Percentiles rank a stretch among this genome's conserved stretches.
Conservation (phyloP, 2,888 invertebrate genomes). For the Coenonympha arcania region DNA sequence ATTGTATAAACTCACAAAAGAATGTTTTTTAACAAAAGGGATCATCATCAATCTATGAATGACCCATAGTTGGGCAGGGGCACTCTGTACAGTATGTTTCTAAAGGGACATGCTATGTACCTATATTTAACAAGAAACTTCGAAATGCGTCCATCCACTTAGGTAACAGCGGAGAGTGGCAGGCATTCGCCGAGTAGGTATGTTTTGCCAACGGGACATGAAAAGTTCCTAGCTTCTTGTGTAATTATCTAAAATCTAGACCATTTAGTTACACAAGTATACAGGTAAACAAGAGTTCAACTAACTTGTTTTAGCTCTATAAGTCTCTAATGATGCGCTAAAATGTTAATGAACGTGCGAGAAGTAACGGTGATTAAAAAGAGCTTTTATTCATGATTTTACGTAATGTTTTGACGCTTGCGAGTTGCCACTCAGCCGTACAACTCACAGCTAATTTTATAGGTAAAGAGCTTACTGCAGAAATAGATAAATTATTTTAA, state of each 20-base stretch:
- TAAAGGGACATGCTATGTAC: too few relatives aligned
- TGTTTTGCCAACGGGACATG: too few relatives aligned
- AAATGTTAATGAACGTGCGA: constrained; percentile 18
- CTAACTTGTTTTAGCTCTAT: constrained; percentile 11
- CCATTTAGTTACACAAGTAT: neutral
- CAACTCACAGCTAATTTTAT: constrained; percentile 4
- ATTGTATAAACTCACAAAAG: too few relatives aligned
- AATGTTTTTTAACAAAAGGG: too few relatives aligned
- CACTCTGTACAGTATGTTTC: too few relatives aligned
- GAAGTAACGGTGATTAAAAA: constrained; percentile 41
- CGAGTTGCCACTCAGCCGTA: constrained; percentile 14
- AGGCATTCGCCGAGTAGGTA: too few relatives aligned
- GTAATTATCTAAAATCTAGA: constrained; percentile 1
- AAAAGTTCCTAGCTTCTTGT: neutral
- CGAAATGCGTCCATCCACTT: neutral
- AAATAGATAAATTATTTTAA: too few relatives aligned
- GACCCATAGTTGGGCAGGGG: too few relatives aligned
- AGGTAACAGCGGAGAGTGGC: neutral
- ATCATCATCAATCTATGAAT: too few relatives aligned
- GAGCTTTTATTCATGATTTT: constrained; percentile 35
- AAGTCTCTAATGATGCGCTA: constrained; percentile 14
- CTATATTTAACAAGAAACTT: neutral
- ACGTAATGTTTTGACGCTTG: constrained; percentile 44
- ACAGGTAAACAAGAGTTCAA: constrained; percentile 11
- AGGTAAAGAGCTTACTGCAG: neutral